A percentile compares a stretch with the other conserved stretches of the same genome.
Conservation (phyloP, 2,888 invertebrate species). For the Himalopsyche kuldschensis region DNA sequence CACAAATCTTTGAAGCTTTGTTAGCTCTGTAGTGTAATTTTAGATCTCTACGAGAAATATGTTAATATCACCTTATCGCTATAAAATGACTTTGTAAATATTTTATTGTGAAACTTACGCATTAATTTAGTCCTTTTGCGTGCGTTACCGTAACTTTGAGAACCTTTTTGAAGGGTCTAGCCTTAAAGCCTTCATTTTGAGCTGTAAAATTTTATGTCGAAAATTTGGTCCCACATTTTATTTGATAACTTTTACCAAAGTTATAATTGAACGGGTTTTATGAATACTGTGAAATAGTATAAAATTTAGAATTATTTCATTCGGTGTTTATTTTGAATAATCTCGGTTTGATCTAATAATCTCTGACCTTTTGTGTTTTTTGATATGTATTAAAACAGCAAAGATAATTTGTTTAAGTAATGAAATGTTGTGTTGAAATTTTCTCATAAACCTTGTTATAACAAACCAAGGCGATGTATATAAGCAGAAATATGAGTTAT, state of each 20-base stretch:
- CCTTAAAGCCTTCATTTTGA: neutral
- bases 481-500: no score
- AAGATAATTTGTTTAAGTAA: neutral
- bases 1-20: no score
- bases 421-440: no score
- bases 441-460: no score
- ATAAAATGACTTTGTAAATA: neutral
- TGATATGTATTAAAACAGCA: neutral
- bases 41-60: no score
- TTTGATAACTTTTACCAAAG: neutral
- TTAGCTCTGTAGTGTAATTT: no score
- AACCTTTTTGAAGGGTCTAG: neutral
- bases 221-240: neutral
- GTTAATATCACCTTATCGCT: neutral
- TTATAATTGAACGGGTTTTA: neutral
- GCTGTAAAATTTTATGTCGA: neutral
- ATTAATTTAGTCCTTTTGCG: neutral
- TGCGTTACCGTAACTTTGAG: neutral
- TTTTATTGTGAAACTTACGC: neutral
- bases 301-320: neutral
- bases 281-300: neutral
- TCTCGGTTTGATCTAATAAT: neutral
- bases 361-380: neutral
- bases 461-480: no score
- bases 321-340: neutral